Evolutionary conservation across 2,797 vertebrate genomes (phyloP).

Genomic region (Columba guinea): DNA sequence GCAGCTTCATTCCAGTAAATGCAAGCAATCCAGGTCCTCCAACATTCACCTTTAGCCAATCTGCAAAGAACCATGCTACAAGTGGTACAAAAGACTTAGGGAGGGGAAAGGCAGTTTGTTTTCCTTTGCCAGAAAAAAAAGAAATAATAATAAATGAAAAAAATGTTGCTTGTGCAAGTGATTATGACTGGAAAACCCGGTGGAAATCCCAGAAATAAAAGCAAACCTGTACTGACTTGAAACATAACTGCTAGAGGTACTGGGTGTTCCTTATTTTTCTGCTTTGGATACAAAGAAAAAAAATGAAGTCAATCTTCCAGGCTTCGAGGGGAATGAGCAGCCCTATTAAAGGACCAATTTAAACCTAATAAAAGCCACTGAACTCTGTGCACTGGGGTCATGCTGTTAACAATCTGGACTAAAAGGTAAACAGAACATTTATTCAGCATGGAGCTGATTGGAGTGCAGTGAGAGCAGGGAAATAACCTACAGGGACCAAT

Average conservation of each 20-base stretch:
- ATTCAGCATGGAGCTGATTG: neutral
- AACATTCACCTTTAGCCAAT: neutral
- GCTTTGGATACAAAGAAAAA: neutral
- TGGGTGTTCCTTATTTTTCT: neutral
- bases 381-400: neutral
- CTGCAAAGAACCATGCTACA: neutral
- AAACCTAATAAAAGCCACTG: conserved; percentile 12
- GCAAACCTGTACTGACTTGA: neutral
- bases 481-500: neutral
- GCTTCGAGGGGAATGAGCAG: neutral
- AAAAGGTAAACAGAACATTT: conserved; percentile 5
- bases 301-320: neutral
- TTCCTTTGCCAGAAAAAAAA: neutral
- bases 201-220: conserved; percentile 62
- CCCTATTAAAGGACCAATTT: neutral
- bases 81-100: neutral
- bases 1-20: conserved; percentile 41
- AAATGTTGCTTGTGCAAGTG: neutral
- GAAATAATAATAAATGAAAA: neutral
- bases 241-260: neutral
- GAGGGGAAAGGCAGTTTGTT: neutral
- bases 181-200: neutral
- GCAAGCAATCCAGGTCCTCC: neutral
- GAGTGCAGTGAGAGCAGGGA: neutral
- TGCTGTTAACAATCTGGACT: neutral